These are phyloP conservation scores for Melospiza melodia DNA, from an alignment of 2,113 vertebrate species.

Conservation along the genomic window DNA sequence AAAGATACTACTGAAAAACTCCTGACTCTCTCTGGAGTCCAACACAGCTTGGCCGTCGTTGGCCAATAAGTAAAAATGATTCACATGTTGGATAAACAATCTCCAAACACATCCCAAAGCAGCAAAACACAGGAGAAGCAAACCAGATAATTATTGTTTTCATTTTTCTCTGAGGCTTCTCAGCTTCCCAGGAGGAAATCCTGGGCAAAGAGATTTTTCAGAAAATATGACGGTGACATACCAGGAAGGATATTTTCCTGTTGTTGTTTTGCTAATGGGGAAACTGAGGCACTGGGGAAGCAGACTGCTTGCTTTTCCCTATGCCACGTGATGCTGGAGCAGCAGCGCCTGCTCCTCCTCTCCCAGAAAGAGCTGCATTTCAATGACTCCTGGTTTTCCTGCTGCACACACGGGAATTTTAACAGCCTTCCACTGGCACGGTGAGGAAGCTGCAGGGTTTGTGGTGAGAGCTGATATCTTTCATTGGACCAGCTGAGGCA, in stretches of 20 bases:
- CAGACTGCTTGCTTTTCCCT: neutral
- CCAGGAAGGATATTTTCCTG: neutral
- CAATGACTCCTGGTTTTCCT: neutral
- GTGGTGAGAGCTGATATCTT: neutral
- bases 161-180: too few species aligned
- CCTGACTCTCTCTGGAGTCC: too few species aligned
- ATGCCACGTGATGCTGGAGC: rapidly evolving
- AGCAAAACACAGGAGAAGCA: too few species aligned
- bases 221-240: too few species aligned
- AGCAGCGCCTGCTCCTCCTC: rapidly evolving
- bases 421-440: neutral
- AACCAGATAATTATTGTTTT: too few species aligned
- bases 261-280: neutral
- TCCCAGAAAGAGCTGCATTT: neutral
- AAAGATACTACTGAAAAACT: too few species aligned
- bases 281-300: neutral
- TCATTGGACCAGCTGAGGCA: neutral
- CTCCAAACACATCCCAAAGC: too few species aligned
- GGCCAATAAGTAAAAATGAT: too few species aligned
- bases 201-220: too few species aligned
- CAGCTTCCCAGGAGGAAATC: too few species aligned
- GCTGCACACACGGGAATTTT: rapidly evolving
- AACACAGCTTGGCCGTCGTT: too few species aligned
- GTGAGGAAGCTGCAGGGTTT: neutral
- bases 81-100: too few species aligned